Base-by-base conservation (phyloP, 2,113 vertebrate species). In the Ailurus styani region DNA sequence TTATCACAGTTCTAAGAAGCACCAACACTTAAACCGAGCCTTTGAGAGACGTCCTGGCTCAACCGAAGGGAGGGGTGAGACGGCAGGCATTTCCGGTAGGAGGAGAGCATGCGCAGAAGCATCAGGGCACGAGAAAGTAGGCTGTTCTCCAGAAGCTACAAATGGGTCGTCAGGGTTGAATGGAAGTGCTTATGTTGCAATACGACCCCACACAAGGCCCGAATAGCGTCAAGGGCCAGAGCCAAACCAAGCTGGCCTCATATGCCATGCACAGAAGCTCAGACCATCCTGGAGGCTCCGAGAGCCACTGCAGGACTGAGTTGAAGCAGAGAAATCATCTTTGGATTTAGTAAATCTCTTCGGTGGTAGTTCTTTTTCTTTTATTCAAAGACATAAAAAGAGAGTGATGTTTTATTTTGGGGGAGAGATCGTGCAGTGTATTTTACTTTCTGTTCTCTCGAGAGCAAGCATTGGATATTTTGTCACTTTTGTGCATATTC, bases 331-430 rank as follows among this genome's bases (percentile, higher is more conserved):
- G 47, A 92, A 75, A 92, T 94, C 90, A 90, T 68, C 75, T 81
- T 75, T 93, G 87, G 87, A 81, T 93, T 95, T 73, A 93, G 29
- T 78, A 78, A 87, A 77, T 90, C 93, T 93, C 77, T 88, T 45
- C 42, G 52, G 75, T 72, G 25, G 45, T 79, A 62, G 60, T 77
- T 96, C n/a, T 73, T 97, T 81, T 95, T 77, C 27, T 75, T 94
- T 87, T 89, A 37, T 55, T 54, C 66, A 37, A 94, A 93, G 57
- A 55, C 14, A 31, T 96, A n/a, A 52, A 73, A 70, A 94, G 54
- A 27, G 40, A 90, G 37, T 9, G 7, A 45, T 94, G 31, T 77
- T 91, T 96, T 92, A 73, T 40, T 95, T 96, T 60, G 66, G 90
- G 50, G 27, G 27, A 13, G 66, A 75, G 27, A 50, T 34, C 25